These are phyloP conservation scores for Poecilus cupreus DNA, from an alignment of 2,888 invertebrate species.

Conservation along the genomic window DNA sequence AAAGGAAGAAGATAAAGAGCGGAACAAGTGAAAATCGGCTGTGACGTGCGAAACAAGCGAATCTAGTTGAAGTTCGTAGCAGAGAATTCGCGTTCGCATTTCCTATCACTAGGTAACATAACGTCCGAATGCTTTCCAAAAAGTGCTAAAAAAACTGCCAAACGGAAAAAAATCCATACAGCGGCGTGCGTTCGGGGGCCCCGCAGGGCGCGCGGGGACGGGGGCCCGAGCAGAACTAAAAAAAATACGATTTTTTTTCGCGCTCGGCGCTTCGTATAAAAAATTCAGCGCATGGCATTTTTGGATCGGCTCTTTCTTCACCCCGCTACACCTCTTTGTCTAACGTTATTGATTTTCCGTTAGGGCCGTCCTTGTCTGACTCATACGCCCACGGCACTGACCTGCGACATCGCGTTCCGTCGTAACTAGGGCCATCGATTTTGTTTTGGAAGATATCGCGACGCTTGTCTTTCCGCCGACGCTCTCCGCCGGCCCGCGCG, in stretches of 20 bases:
- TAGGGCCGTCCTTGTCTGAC: constrained; percentile 57
- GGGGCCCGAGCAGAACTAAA: constrained; percentile 41
- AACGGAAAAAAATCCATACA: constrained; percentile 59
- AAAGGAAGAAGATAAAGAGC: not conserved
- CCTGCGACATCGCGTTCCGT: constrained; percentile 57
- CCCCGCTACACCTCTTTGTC: constrained; percentile 65
- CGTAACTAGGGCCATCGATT: constrained; percentile 58
- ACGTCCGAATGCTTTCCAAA: constrained; percentile 54
- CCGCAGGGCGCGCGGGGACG: constrained; percentile 25
- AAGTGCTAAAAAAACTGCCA: constrained; percentile 53
- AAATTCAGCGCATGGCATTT: constrained; percentile 59
- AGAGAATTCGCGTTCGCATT: constrained; percentile 12
- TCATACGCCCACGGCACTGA: constrained; percentile 59
- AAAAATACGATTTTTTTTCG: constrained; percentile 58
- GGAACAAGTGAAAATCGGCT: constrained; percentile 10
- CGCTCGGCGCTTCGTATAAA: constrained; percentile 53
- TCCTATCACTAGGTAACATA: constrained; percentile 48
- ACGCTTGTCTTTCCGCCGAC: constrained; percentile 16
- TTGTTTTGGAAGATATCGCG: constrained; percentile 43
- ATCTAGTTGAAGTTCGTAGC: not conserved
- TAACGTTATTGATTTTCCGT: constrained; percentile 69
- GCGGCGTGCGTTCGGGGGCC: constrained; percentile 51
- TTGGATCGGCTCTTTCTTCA: constrained; percentile 60
- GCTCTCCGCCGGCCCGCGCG: not conserved
- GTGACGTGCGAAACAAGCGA: not conserved